These are phyloP conservation scores for Acropora tenuis DNA, from an alignment of 64 coral and sea anemone genomes.

Conservation along the genomic window DNA sequence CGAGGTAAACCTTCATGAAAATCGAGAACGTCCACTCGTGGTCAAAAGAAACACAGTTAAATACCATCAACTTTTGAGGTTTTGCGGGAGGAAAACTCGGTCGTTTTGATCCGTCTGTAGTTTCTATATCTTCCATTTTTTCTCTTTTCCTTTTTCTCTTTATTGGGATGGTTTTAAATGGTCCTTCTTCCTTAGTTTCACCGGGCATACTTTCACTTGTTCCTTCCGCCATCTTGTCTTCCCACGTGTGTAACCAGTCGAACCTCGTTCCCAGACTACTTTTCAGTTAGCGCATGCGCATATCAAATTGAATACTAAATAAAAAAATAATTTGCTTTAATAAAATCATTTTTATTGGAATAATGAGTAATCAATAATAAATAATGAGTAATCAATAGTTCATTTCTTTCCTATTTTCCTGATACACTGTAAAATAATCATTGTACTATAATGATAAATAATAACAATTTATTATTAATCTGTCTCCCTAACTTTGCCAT, in stretches of 20 bases:
- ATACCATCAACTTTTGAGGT: slow-evolving; percentile 85
- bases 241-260: neutral
- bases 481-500: too few species aligned
- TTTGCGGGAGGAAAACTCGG: slow-evolving; percentile 93
- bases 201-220: slow-evolving; percentile 11
- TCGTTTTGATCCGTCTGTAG: slow-evolving; percentile 44
- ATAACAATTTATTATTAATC: too few species aligned
- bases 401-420: too few species aligned
- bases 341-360: too few species aligned
- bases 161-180: slow-evolving; percentile 68
- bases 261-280: slow-evolving; percentile 56
- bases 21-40: neutral
- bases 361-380: too few species aligned
- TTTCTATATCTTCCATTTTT: slow-evolving; percentile 86
- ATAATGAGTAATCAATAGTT: too few species aligned
- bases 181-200: slow-evolving; percentile 57
- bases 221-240: slow-evolving; percentile 80
- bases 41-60: neutral
- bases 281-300: too few species aligned
- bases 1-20: neutral
- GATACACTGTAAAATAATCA: too few species aligned
- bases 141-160: slow-evolving; percentile 91
- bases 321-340: too few species aligned
- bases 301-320: too few species aligned
- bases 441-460: too few species aligned